Evolutionary conservation across 1,140 invertebrate genomes (phyloP), one percentile per base, ranked within the genome.

Genomic region (Hylaeus volcanicus): DNA sequence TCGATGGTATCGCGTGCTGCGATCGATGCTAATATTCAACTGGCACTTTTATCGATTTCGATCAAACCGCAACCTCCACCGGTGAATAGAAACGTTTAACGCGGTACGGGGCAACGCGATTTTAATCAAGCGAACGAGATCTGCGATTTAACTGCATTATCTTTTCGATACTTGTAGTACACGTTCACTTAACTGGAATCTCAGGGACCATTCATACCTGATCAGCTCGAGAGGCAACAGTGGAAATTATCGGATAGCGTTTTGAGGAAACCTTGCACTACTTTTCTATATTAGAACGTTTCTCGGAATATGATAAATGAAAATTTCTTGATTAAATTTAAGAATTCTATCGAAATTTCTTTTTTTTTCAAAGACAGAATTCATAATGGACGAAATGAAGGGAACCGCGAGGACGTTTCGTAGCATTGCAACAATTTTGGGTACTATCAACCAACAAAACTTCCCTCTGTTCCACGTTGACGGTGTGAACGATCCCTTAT

Each of bases 31-130:
- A 63, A 66, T 56, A 66, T 53, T 51, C 53, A n/a, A 45, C 63
- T 37, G 43, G 63, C 41, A 68, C 79, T 68, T 80, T 61, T 65
- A 75, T 76, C 73, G 12, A 9, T 45, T n/a, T 48, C 45, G 48
- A 81, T 68, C 64, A 68, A 76, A 81, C 43, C 76, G 64, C 73
- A 69, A 81, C 64, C 63, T 81, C 56, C 56, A 55, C 15, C 12
- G 39, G 15, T 26, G 51, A 76, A 68, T 76, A 76, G 53, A 68
- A 68, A 68, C 51, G 41, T 48, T 76, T 9, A 12, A 45, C 15
- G 39, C 8, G 12, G 3, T 48, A 12, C 43, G 15, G 43, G n/a
- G 1, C 48, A 2, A 1, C 43, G 6, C 6, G 74, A 76, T 68
- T 76, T 58, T 68, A 68, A 76, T 76, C 74, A 41, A n/a, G 9